Percentiles rank a stretch among this genome's conserved stretches.
Conservation (phyloP, 2,113 vertebrate species). For the Chascanopsetta lugubris region DNA sequence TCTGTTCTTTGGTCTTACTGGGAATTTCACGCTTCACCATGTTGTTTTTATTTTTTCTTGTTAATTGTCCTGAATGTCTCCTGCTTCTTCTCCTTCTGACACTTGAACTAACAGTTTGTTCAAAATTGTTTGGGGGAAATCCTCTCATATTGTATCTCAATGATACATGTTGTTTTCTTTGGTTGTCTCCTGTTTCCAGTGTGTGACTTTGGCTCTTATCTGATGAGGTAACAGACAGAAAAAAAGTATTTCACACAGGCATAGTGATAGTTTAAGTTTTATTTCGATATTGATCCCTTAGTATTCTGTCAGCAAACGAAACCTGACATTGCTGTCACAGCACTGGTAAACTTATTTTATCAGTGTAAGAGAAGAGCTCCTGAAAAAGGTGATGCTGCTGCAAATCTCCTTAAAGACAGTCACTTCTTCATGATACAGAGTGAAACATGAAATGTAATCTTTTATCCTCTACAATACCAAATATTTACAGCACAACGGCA, state of each 20-base stretch:
- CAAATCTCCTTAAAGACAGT: too few relatives aligned
- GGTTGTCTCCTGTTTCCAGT: accelerated
- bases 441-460: not conserved
- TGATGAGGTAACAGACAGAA: conserved; percentile 27
- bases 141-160: not conserved
- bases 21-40: not conserved
- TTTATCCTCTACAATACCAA: not conserved
- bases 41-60: not conserved
- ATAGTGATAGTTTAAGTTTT: too few relatives aligned
- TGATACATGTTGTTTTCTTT: accelerated
- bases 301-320: too few relatives aligned
- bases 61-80: too few relatives aligned
- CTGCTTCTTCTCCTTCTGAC: not conserved
- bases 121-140: not conserved
- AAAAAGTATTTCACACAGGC: too few relatives aligned
- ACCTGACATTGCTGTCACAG: too few relatives aligned
- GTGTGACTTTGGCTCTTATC: not conserved
- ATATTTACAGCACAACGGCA: not conserved
- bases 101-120: not conserved
- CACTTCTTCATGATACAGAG: too few relatives aligned
- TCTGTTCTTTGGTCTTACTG: not conserved
- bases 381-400: not conserved
- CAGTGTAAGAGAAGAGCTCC: too few relatives aligned
- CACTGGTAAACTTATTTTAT: too few relatives aligned
- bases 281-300: too few relatives aligned